Conservation (phyloP, 2,113 vertebrate species). For the Chionomys nivalis region DNA sequence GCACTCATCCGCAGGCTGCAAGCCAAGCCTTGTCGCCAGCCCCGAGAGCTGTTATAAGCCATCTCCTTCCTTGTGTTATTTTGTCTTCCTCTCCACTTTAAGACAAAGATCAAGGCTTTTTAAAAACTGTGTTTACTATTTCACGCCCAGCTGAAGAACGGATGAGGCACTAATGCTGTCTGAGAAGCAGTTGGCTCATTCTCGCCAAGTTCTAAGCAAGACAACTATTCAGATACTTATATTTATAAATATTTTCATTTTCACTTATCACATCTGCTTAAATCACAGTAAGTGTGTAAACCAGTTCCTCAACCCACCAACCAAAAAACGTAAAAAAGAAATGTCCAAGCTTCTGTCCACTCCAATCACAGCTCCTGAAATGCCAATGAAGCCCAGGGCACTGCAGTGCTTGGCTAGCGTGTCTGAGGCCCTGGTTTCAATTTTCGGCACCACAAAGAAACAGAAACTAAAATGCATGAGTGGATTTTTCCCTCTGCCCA, state of each 20-base stretch:
- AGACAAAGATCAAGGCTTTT: constrained; percentile 27
- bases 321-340: neutral
- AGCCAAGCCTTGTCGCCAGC: neutral
- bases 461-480: neutral
- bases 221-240: constrained; percentile 34
- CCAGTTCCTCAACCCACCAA: neutral
- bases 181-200: constrained; percentile 17
- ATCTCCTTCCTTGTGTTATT: neutral
- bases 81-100: neutral
- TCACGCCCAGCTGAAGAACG: neutral
- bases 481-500: neutral
- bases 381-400: neutral
- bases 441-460: neutral
- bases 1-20: neutral
- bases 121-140: neutral
- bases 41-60: neutral
- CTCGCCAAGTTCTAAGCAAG: neutral
- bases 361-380: constrained; percentile 19
- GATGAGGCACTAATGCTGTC: neutral
- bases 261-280: constrained; percentile 57
- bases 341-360: neutral
- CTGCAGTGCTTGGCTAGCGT: too few relatives aligned
- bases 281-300: constrained; percentile 63
- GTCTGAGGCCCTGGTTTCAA: neutral
- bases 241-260: constrained; percentile 54